phyloP scores from a whole-genome alignment of 2,797 vertebrate species.

The Esox masquinongy region DNA sequence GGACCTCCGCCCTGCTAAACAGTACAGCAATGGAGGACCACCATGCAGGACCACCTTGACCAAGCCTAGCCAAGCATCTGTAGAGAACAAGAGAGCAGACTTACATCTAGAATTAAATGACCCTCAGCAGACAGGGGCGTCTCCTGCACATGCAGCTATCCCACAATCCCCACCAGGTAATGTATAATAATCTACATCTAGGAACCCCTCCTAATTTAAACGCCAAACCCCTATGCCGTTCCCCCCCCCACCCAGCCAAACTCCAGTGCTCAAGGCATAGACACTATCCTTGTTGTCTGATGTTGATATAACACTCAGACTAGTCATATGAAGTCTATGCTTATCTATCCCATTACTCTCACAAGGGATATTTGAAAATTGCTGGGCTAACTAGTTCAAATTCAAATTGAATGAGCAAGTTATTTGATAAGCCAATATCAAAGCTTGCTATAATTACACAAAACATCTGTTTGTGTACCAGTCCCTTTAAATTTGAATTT shows the following conservation, averaged over 20 bases:
- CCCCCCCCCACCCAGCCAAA: conserved; percentile 33
- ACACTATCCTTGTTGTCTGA: conserved; percentile 45
- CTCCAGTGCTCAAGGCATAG: conserved; percentile 48
- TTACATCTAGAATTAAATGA: conserved; percentile 83
- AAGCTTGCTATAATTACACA: neutral
- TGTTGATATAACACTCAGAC: conserved; percentile 19
- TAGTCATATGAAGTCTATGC: conserved; percentile 28
- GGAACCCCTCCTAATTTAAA: conserved; percentile 55
- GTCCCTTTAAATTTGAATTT: conserved; percentile 58
- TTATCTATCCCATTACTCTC: conserved; percentile 32
- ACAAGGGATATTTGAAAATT: conserved; percentile 44
- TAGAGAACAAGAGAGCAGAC: conserved; percentile 83
- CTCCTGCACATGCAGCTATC: conserved; percentile 78
- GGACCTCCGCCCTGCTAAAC: conserved; percentile 85
- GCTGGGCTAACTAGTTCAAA: conserved; percentile 54
- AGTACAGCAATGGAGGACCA: conserved; percentile 73
- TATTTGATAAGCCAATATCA: conserved; percentile 23
- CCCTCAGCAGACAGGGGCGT: conserved; percentile 81
- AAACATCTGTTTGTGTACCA: conserved; percentile 44
- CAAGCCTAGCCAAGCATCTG: conserved; percentile 58
- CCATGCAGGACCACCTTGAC: conserved; percentile 70
- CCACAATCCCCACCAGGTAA: conserved; percentile 96
- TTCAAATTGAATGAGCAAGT: conserved; percentile 42
- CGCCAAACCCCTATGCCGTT: conserved; percentile 49
- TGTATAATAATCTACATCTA: conserved; percentile 83